Evolutionary conservation across 35 echinoderm and acorn worm species (phyloP), one percentile per base, ranked within the genome.

Genomic region (Ptychodera flava): DNA sequence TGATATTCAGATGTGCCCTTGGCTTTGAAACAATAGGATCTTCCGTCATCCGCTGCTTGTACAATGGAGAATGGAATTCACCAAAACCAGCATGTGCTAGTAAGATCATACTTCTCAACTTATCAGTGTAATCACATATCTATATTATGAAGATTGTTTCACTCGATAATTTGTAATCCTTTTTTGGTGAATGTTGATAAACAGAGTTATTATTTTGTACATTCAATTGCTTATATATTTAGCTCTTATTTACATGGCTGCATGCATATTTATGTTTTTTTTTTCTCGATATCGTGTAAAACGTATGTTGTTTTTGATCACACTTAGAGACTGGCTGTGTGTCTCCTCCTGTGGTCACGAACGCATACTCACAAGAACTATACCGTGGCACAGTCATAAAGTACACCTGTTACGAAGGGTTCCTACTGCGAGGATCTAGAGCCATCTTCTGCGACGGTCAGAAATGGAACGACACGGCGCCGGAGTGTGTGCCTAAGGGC

Each of bases 391-490:
- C 78, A 35, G 88, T 94, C 1, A 32, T 83, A 1, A 81, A 86
- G 28, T 90, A 90, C 81, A 76, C n/a, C 0, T 94, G 92, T 52
- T 77, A 80, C 33, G 22, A 76, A 31, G 84, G 85, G 29, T 87
- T 84, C 16, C 34, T 75, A 45, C 76, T 94, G 1, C n/a, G 33
- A 0, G 92, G 92, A 22, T 85, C 92, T 16, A 14, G 80, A 0
- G 16, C 38, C 16, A 81, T 94, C 2, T 94, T 77, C 82, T 94
- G 92, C 81, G 82, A 94, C 34, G 92, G 92, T 0, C 80, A 15
- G n/a, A 2, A 76, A 30, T 94, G 92, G 92, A 94, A 90, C 77
- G 85, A 78, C 16, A 94, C 85, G 1, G 35, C 87, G 27, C 92
- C 92, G 32, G 75, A 84, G 29, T 94, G 92, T 36, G 81, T 38